Evolutionary conservation across 2,113 vertebrate genomes (phyloP), one percentile per base, ranked within the genome.

Genomic region (Myiozetetes cayanensis): DNA sequence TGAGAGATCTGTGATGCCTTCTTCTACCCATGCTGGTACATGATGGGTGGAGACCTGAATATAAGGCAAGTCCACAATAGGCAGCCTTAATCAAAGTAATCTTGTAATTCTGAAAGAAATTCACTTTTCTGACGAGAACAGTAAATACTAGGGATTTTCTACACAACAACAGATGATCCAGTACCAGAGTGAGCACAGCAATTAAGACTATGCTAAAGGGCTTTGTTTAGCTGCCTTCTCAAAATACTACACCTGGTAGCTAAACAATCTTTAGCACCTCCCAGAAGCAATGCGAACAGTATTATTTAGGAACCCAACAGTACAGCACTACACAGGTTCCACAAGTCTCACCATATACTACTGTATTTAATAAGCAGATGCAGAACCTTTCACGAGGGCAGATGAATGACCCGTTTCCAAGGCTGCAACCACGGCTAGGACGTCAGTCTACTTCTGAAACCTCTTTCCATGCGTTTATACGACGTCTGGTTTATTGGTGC

Each of bases 401-500:
- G 12, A 53, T 2, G 28, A 90, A 33, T 8, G 10, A 71, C 31
- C 2, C 5, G 0, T 18, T 77, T 55, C 59, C 24, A 68, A 33
- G 2, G 35, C 1, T 67, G 15, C 39, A 46, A 15, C 21, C 6
- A 47, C 14, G 17, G 23, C 37, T 24, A 52, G 9, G 41, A 22
- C 1, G 1, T 25, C 89, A 47, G 23, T 2, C 41, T 52, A 6
- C 5, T 41, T 22, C 63, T 30, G 8, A 7, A 58, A 58, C 7
- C 22, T 13, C 6, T 65, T 2, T 1, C 16, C 3, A 50, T 13
- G 12, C 23, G 2, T 10, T 44, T 27, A 3, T 0, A 37, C 10
- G n/a, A 43, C 4, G 2, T 8, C 39, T 27, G 18, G 3, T 31
- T 66, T 28, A 25, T 0, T 4, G 6, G 6, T 12, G 4, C 46